Evolutionary conservation across 1,140 invertebrate species (phyloP).

Genomic region (Anagrus nilaparvatae): DNA sequence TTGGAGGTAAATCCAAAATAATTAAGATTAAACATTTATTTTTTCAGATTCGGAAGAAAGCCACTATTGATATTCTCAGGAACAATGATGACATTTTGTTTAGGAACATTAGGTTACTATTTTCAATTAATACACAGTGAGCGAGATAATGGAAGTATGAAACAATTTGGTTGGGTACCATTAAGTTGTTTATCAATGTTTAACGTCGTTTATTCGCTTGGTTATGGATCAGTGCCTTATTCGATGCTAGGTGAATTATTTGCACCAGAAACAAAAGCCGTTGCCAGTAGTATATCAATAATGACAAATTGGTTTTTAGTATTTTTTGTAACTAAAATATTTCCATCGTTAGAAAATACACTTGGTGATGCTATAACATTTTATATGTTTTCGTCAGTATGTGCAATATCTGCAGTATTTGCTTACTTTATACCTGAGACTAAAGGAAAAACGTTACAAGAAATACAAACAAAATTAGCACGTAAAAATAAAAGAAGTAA

Average conservation of each 20-base stretch:
- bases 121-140: constrained; percentile 47
- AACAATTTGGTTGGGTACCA: constrained; percentile 38
- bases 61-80: constrained; percentile 48
- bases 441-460: constrained; percentile 61
- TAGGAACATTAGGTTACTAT: constrained; percentile 44
- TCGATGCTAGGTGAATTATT: constrained; percentile 59
- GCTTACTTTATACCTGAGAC: constrained; percentile 65
- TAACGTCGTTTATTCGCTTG: constrained; percentile 41
- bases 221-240: constrained; percentile 64
- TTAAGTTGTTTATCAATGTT: constrained; percentile 37
- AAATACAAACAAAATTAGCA: constrained; percentile 56
- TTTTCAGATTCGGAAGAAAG: constrained; percentile 45
- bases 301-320: constrained; percentile 45
- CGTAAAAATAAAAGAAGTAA: constrained; percentile 16
- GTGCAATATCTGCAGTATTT: constrained; percentile 42
- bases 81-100: constrained; percentile 41
- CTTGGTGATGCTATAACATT: constrained; percentile 46
- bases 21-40: too few relatives aligned
- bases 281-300: constrained; percentile 47
- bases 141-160: constrained; percentile 28
- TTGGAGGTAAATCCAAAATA: too few relatives aligned
- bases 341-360: constrained; percentile 33
- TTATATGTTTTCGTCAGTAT: constrained; percentile 48
- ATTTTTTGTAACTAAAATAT: constrained; percentile 46
- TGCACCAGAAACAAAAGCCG: constrained; percentile 50